Conservation (phyloP, 2,888 invertebrate genomes). For the Himalopsyche kuldschensis region DNA sequence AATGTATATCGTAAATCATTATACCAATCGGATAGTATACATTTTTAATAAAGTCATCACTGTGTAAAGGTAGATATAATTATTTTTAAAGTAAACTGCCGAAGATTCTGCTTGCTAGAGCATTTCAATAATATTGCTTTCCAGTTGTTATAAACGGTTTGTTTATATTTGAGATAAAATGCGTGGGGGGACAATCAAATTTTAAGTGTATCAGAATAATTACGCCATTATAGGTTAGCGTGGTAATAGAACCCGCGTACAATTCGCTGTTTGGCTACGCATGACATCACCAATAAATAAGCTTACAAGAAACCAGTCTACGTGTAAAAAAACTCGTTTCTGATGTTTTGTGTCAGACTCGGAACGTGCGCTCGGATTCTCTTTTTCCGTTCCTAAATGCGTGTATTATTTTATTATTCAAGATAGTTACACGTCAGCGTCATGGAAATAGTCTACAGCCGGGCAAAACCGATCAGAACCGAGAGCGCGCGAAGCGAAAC, state of each 20-base stretch:
- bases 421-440: conserved; percentile 27
- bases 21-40: too few species aligned
- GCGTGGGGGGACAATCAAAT: not conserved
- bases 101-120: too few species aligned
- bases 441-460: conserved; percentile 20
- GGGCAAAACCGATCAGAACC: conserved; percentile 19
- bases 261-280: not conserved
- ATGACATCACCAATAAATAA: conserved; percentile 9
- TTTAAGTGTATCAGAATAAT: not conserved
- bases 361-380: conserved; percentile 6
- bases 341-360: conserved; percentile 6
- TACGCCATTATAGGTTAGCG: conserved; percentile 4
- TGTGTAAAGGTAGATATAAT: too few species aligned
- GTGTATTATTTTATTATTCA: conserved; percentile 29
- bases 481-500: conserved; percentile 24
- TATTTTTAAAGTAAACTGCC: too few species aligned
- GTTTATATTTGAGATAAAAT: not conserved
- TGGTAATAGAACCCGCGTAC: not conserved
- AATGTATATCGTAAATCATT: too few species aligned
- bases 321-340: conserved; percentile 16
- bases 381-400: conserved; percentile 23
- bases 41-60: too few species aligned
- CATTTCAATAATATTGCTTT: too few species aligned
- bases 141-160: not conserved
- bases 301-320: conserved; percentile 3